phyloP scores from a whole-genome alignment of 2,888 invertebrate species.

The Entomobrya multifasciata region DNA sequence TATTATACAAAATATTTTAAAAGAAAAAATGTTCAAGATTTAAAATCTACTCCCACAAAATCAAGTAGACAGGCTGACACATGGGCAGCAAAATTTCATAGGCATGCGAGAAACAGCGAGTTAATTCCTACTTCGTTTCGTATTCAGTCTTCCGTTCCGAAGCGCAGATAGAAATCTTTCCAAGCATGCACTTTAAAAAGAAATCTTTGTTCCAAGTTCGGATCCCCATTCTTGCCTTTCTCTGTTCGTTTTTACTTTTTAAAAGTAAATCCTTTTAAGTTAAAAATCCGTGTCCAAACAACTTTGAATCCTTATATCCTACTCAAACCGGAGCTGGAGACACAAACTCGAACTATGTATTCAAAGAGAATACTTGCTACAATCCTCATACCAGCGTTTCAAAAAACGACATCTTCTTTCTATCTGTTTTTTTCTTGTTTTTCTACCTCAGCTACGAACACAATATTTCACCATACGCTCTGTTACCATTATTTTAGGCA shows the following conservation, averaged over 20 bases:
- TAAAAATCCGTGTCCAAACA: constrained; percentile 48
- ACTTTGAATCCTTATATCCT: constrained; percentile 46
- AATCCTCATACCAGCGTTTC: constrained; percentile 49
- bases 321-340: constrained; percentile 50
- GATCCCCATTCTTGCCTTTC: background rate
- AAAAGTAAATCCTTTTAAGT: constrained; percentile 39
- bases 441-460: background rate
- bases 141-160: too few species aligned
- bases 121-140: too few species aligned
- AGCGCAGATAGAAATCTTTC: too few species aligned
- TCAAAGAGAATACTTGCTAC: constrained; percentile 53
- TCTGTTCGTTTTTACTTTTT: background rate
- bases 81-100: too few species aligned
- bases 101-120: too few species aligned
- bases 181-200: too few species aligned
- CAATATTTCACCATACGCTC: constrained; percentile 2
- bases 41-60: too few species aligned
- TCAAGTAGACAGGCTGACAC: too few species aligned
- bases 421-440: background rate
- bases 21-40: too few species aligned
- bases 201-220: too few species aligned
- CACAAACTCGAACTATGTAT: constrained; percentile 47
- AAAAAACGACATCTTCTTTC: background rate
- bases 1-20: too few species aligned
- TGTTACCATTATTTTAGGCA: constrained; percentile 30